These are phyloP conservation scores for Anguilla marmorata DNA, from an alignment of 2,797 vertebrate species.

Conservation along the genomic window DNA sequence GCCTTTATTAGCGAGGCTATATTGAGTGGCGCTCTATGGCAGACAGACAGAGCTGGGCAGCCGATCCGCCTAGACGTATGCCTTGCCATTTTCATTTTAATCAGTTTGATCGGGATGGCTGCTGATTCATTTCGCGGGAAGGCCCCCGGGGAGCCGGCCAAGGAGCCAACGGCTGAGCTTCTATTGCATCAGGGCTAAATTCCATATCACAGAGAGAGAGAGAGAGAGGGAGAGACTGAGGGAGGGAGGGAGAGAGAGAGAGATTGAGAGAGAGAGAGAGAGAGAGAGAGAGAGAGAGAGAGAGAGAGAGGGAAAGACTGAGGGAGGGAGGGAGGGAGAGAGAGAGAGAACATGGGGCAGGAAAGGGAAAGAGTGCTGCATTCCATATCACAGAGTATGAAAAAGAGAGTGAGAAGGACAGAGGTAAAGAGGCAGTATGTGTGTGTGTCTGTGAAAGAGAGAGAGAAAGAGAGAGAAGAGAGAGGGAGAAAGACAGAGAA, in stretches of 20 bases:
- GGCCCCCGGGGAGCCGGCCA: conserved; percentile 75
- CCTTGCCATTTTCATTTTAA: conserved; percentile 81
- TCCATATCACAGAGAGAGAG: conserved; percentile 55
- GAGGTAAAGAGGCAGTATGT: not conserved
- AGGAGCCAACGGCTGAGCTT: conserved; percentile 67
- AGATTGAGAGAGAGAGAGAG: conserved; percentile 12
- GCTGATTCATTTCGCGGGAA: conserved; percentile 83
- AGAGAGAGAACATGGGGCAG: not conserved
- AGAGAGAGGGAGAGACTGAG: conserved; percentile 34
- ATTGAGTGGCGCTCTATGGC: conserved; percentile 82
- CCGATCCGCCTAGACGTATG: conserved; percentile 79
- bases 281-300: conserved; percentile 27
- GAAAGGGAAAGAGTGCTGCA: not conserved
- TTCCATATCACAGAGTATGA: conserved; percentile 14
- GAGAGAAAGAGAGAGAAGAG: not conserved
- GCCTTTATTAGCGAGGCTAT: conserved; percentile 88
- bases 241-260: conserved; percentile 52
- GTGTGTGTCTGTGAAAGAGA: not conserved
- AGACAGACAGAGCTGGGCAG: conserved; percentile 74
- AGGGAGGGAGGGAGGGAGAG: not conserved
- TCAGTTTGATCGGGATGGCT: conserved; percentile 77
- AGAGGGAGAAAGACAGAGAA: not conserved
- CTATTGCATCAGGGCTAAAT: conserved; percentile 67
- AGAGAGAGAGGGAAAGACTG: not conserved
- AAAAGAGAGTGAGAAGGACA: not conserved